Conservation (phyloP, 1,140 invertebrate genomes). For the Drosophila mojavensis region DNA sequence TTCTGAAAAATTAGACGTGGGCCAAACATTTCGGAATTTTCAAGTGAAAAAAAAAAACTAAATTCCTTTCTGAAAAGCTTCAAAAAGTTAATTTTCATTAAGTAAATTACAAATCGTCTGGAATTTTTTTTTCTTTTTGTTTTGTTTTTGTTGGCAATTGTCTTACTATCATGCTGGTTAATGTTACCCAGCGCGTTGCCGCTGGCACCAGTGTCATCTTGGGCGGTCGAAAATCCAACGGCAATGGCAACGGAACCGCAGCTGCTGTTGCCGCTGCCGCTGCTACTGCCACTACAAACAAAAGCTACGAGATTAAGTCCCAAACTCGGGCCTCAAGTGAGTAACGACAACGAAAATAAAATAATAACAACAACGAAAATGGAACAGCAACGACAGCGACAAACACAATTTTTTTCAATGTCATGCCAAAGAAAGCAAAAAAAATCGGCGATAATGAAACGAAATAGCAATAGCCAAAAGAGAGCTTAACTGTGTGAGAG, state of each 20-base stretch:
- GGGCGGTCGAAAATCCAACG: constrained; percentile 2
- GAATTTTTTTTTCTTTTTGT: neutral
- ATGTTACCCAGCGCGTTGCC: constrained; percentile 19
- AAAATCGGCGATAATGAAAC: constrained; percentile 17
- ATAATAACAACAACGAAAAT: neutral
- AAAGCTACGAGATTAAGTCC: constrained; percentile 36
- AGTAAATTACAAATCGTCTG: constrained; percentile 43
- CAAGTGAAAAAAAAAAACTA: constrained; percentile 19
- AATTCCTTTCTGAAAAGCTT: constrained; percentile 39
- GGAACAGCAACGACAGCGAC: neutral
- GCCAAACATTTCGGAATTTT: constrained; percentile 56
- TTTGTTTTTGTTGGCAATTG: constrained; percentile 3
- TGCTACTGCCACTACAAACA: neutral
- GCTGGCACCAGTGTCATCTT: neutral
- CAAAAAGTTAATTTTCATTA: constrained; percentile 12
- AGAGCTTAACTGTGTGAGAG: constrained; percentile 11
- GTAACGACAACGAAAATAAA: constrained; percentile 17
- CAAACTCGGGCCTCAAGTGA: constrained; percentile 40
- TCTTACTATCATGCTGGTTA: constrained; percentile 25
- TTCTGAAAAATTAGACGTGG: constrained; percentile 66
- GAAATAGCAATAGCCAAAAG: constrained; percentile 42
- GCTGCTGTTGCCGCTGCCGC: neutral
- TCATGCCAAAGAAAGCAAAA: constrained; percentile 53
- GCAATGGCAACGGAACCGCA: constrained; percentile 11
- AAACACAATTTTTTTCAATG: constrained; percentile 67